phyloP scores from a whole-genome alignment of 2,888 invertebrate species.

The Digitonthophagus gazella region DNA sequence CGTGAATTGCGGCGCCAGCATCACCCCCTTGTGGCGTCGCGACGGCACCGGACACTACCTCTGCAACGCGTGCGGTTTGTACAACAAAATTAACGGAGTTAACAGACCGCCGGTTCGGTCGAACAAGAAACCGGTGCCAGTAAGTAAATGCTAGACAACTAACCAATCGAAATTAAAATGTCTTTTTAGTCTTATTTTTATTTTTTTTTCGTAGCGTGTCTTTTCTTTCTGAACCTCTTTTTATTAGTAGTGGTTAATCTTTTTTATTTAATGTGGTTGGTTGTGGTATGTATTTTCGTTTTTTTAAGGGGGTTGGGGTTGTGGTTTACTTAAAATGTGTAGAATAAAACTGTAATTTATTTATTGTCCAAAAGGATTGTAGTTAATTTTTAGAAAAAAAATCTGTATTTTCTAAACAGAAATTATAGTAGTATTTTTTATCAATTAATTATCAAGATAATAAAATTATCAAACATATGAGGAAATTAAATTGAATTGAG shows the following conservation, averaged over 20 bases:
- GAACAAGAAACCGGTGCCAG: slow-evolving; percentile 63
- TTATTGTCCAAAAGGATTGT: too few species aligned
- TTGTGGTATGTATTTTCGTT: not conserved
- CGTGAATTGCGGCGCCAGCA: slow-evolving; percentile 63
- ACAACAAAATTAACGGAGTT: slow-evolving; percentile 64
- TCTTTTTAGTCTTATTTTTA: not conserved
- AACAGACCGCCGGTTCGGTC: slow-evolving; percentile 75
- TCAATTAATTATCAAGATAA: too few species aligned
- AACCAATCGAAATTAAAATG: slow-evolving; percentile 17
- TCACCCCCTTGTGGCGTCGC: slow-evolving; percentile 80
- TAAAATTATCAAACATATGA: too few species aligned
- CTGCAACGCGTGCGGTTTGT: slow-evolving; percentile 78
- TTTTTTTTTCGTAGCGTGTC: not conserved
- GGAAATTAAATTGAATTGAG: too few species aligned
- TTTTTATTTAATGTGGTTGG: not conserved
- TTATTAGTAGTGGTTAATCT: not conserved
- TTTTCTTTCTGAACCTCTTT: not conserved
- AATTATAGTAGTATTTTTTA: too few species aligned
- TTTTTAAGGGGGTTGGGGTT: too few species aligned
- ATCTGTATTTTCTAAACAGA: too few species aligned
- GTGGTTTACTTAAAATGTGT: too few species aligned
- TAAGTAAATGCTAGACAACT: slow-evolving; percentile 44
- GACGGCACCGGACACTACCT: slow-evolving; percentile 84
- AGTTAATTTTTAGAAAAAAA: too few species aligned
- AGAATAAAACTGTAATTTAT: too few species aligned